phyloP scores from a whole-genome alignment of 2,797 vertebrate species.

The Anniella stebbinsi region DNA sequence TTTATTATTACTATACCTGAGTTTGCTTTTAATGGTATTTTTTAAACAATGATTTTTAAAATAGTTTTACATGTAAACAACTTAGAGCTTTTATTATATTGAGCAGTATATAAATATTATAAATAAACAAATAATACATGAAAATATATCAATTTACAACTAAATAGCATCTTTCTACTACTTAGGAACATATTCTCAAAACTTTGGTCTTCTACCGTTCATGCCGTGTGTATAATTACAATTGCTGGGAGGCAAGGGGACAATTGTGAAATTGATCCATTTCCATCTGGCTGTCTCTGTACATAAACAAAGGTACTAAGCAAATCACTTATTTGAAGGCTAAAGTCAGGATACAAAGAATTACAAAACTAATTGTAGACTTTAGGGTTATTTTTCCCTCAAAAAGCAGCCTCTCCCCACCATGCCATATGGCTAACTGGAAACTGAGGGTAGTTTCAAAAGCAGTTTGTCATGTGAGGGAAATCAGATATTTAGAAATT shows the following conservation, averaged over 20 bases:
- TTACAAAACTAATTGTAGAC: neutral
- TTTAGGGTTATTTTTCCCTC: neutral
- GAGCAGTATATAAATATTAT: too few relatives aligned
- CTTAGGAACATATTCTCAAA: neutral
- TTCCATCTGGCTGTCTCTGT: neutral
- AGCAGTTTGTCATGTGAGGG: neutral
- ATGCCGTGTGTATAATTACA: neutral
- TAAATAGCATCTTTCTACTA: neutral
- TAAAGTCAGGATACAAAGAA: neutral
- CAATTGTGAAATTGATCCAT: neutral
- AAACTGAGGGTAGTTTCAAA: neutral
- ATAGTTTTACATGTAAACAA: too few relatives aligned
- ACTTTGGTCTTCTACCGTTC: neutral
- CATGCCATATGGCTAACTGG: neutral
- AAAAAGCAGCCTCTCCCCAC: neutral
- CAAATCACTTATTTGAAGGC: neutral
- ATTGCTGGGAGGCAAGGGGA: neutral
- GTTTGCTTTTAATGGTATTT: too few relatives aligned
- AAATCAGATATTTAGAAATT: neutral
- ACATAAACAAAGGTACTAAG: neutral
- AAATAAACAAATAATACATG: neutral
- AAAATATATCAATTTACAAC: neutral
- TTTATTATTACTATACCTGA: too few relatives aligned
- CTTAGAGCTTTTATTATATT: too few relatives aligned
- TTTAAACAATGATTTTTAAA: too few relatives aligned